Evolutionary conservation across 1,140 invertebrate genomes (phyloP).

Genomic region (Phymorhynchus buccinoides): DNA sequence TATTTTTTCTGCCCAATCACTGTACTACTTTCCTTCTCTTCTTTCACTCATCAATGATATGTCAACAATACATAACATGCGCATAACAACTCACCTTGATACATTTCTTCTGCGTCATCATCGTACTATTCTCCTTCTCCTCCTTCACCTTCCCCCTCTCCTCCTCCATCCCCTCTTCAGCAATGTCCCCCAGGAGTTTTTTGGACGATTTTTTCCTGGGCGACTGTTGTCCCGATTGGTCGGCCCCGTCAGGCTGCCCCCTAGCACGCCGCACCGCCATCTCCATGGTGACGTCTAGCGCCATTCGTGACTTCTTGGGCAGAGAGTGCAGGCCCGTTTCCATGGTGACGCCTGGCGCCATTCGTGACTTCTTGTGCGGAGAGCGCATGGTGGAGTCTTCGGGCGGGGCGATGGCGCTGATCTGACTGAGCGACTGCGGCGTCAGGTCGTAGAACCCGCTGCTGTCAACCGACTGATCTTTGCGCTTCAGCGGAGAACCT

Average conservation of each 20-base stretch:
- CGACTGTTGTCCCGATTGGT: constrained; percentile 54
- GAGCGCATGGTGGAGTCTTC: constrained; percentile 57
- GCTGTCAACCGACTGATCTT: neutral
- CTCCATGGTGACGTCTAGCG: no score
- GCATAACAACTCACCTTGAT: constrained; percentile 36
- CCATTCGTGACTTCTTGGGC: no score
- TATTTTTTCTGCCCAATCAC: no score
- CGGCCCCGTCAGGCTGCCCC: constrained; percentile 70
- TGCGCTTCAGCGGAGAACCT: constrained; percentile 12
- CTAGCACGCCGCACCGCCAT: constrained; percentile 65
- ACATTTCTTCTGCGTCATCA: neutral
- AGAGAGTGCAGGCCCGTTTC: no score
- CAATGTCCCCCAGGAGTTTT: neutral
- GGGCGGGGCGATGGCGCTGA: constrained; percentile 64
- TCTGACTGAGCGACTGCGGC: constrained; percentile 64
- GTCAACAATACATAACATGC: no score
- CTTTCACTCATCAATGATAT: no score
- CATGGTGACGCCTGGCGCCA: constrained; percentile 49
- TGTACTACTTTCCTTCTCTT: no score
- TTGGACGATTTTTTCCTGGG: constrained; percentile 18
- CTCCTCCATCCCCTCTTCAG: no score
- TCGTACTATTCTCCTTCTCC: constrained; percentile 36
- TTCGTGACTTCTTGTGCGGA: constrained; percentile 50
- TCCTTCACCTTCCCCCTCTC: neutral
- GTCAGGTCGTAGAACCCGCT: constrained; percentile 49